Conservation (phyloP, 2,888 invertebrate species). For the Sinohyriopsis cumingii region DNA sequence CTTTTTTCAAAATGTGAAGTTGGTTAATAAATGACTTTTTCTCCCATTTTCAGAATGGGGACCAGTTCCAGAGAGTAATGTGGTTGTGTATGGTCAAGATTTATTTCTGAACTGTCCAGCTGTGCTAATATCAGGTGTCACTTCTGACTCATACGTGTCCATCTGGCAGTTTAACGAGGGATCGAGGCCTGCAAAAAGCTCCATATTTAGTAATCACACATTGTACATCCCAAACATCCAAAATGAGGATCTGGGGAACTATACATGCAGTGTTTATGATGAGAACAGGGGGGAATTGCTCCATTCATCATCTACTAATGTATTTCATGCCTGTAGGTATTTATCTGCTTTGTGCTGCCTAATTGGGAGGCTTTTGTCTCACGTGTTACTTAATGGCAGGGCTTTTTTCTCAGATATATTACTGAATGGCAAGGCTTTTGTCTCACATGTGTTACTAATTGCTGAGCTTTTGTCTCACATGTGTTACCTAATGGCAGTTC, state of each 20-base stretch:
- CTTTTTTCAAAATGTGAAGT: too few relatives aligned
- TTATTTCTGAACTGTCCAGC: conserved; percentile 53
- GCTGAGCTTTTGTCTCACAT: too few relatives aligned
- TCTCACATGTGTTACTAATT: too few relatives aligned
- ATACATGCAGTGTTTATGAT: conserved; percentile 52
- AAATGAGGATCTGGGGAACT: conserved; percentile 53
- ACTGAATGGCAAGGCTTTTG: too few relatives aligned
- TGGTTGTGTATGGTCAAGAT: conserved; percentile 53
- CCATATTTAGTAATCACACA: conserved; percentile 58
- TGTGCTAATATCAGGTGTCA: conserved; percentile 12
- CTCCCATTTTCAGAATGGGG: conserved; percentile 49
- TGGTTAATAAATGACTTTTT: neutral
- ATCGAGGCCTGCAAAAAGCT: conserved; percentile 28
- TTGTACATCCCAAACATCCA: conserved; percentile 51
- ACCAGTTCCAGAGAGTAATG: conserved; percentile 42
- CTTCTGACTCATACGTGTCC: conserved; percentile 27
- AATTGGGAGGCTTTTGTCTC: neutral
- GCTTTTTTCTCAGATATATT: too few relatives aligned
- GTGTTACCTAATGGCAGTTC: too few relatives aligned
- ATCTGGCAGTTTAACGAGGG: conserved; percentile 50
- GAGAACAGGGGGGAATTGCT: conserved; percentile 14
- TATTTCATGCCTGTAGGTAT: conserved; percentile 64
- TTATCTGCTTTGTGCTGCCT: neutral
- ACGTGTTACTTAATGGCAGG: too few relatives aligned
- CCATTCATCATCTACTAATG: conserved; percentile 38